Base-by-base conservation (phyloP, 2,888 invertebrate species). In the Torymus tubicola region DNA sequence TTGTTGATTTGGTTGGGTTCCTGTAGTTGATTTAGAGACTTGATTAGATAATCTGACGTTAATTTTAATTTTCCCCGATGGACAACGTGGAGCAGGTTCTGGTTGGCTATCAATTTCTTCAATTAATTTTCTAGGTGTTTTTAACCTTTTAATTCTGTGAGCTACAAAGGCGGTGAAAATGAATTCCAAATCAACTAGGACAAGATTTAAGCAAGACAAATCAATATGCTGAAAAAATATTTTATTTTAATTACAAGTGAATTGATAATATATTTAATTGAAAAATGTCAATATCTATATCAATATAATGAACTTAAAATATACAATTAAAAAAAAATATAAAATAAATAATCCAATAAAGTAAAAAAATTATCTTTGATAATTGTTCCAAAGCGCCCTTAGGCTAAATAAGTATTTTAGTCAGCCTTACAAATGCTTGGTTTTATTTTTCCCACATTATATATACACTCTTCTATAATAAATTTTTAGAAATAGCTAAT, bases 161-260 rank as follows among this genome's bases (percentile, higher is more conserved):
- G 96, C 96, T 84, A 94, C 95, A 92, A 97, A 97, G 21, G 97
- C 97, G 79, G 95, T 95, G 83, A 96, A 91, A 84, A 93, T 92
- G 64, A 92, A 91, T 90, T 95, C 95, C 90, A 95, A 92, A 89
- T 96, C 93, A 68, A 94, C 90, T 67, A 96, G 87, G 73, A 93
- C 88, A 60, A 96, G 91, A 91, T 95, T 95, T 81, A 95, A 87
- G 12, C 93, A 93, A 80, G 91, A 91, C 82, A 95, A 91, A 89
- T 94, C 93, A 80, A 95, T 92, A 87, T 94, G 93, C 94, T 95
- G 89, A n/a, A 90, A 90, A 80, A 82, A 65, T n/a, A 52, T 60
- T 63, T 24, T 63, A 24, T 13, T 24, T 24, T 31, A 42, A 42
- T 42, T 42, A 42, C 8, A 42, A 42, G 5, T 42, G 5, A 21